Evolutionary conservation across 1,140 invertebrate species (phyloP), one percentile per base, ranked within the genome.

Genomic region (Atta cephalotes): DNA sequence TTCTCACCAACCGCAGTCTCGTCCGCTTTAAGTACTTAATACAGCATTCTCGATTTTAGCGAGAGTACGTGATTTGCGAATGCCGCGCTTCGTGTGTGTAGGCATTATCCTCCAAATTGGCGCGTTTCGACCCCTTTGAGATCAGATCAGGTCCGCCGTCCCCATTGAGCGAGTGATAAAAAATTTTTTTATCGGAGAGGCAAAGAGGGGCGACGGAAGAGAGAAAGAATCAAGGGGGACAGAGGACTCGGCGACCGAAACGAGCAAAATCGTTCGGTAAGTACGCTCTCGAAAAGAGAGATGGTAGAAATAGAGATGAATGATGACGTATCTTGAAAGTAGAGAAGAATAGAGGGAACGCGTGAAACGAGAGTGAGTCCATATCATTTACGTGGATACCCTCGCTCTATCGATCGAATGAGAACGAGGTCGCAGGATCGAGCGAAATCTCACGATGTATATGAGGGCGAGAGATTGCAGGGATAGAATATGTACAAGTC

Each of bases 91-190:
- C 66, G 31, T 60, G 49, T 81, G 63, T 71, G 35, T 81, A 45
- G 51, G 49, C 78, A 66, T 70, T 51, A 70, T 70, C 16, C n/a
- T 70, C 45, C 45, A 66, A 66, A 66, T 81, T 21, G 31, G 16
- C 65, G 35, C 79, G 79, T 58, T 81, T 70, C 35, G 51, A 81
- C 25, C 21, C 56, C 49, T 18, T 81, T 71, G 79, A 81, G 66
- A 81, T 81, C 79, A 81, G 21, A 87, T 71, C 65, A 62, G 39
- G 45, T 81, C 79, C 79, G 66, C 31, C 79, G 35, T 81, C 79
- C 49, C 16, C 51, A 31, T 76, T 60, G 82, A 62, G 66, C 77
- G 78, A 79, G 49, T 77, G 72, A 0, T 71, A 45, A 81, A 14
- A 16, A 80, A 49, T 5, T 71, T 71, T 60, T 28, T 39, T 66